Evolutionary conservation across 2,888 invertebrate genomes (phyloP), one percentile per base, ranked within the genome.

Genomic region (Philereme vetulata): DNA sequence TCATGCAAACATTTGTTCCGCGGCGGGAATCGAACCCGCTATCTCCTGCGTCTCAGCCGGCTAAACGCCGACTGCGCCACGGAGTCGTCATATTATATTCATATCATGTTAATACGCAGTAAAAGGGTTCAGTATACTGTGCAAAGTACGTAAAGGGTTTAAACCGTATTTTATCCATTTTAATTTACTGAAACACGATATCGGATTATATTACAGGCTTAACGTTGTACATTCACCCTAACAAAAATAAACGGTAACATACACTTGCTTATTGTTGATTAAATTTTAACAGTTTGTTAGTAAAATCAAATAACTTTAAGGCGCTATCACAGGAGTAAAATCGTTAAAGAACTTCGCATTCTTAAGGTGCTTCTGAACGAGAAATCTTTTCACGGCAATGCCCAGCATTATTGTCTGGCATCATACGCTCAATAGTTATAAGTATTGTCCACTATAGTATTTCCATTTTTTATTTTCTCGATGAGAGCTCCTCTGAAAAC

Each of bases 261-360:
- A 71, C 60, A 67, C 52, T 56, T 56, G 43, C 34, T 56, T 11
- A 52, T 49, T 50, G 40, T 48, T 64, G 69, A 70, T 67, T 57
- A 66, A 68, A 62, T 62, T 59, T 49, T 60, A 69, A 71, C 66
- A 69, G 47, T 72, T 72, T 62, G 64, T 70, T 62, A 56, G 66
- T 64, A 66, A 45, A 58, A 71, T 71, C 62, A 66, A 72, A 71
- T 60, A 73, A 73, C 59, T 71, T 74, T 75, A 78, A 83, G 74
- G 76, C 77, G 76, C 81, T 87, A 86, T 88, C 86, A 88, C 86
- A 88, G 87, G 81, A 85, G 82, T 82, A 71, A 83, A 81, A 77
- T 71, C 72, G 78, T 75, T 68, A 82, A 78, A 75, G 68, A 75
- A 76, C 68, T 76, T 71, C 60, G 71, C 65, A 68, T 64, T 75